Evolutionary conservation across 1,140 invertebrate genomes (phyloP), one percentile per base, ranked within the genome.

Genomic region (Globodera ellingtonae): DNA sequence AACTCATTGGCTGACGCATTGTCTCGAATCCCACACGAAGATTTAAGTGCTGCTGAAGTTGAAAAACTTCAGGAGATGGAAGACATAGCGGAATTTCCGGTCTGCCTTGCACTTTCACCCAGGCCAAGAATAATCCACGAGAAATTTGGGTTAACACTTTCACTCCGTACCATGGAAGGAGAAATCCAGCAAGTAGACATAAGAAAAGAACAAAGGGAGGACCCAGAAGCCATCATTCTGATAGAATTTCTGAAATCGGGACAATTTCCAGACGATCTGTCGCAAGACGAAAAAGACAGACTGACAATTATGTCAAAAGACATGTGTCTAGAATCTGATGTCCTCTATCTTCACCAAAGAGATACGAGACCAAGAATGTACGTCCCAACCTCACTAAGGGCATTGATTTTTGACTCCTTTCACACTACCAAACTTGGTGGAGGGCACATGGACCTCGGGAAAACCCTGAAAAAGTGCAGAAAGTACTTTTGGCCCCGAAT

Each of bases 401-500:
- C 71, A 0, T 2, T 78, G 0, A 75, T 80, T 3, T 79, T 79
- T 62, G 74, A 79, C n/a, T 79, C 50, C 0, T 79, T 79, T 47
- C 78, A 79, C n/a, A 67, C 74, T 0, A 79, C n/a, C 15, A 7
- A 10, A 15, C 13, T 79, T 4, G 72, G 79, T 0, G 79, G 79
- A 0, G 79, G 79, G 1, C 79, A 79, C 0, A 65, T 79, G 48
- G 66, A 79, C 15, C 47, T 59, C n/a, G 10, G 48, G 0, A 82
- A 82, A 75, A 77, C 72, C 13, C 46, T 81, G 0, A 73, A 69
- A 4, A 82, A 81, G 52, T 46, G 35, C 13, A 48, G 50, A 6
- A 75, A 69, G 52, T 82, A 82, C 46, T 81, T 59, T 35, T 82
- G 81, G 81, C 72, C 79, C 69, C 44, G n/a, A 18, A 81, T 82